Evolutionary conservation across 2,888 invertebrate species (phyloP), one percentile per base, ranked within the genome.

Genomic region (Deilephila elpenor): DNA sequence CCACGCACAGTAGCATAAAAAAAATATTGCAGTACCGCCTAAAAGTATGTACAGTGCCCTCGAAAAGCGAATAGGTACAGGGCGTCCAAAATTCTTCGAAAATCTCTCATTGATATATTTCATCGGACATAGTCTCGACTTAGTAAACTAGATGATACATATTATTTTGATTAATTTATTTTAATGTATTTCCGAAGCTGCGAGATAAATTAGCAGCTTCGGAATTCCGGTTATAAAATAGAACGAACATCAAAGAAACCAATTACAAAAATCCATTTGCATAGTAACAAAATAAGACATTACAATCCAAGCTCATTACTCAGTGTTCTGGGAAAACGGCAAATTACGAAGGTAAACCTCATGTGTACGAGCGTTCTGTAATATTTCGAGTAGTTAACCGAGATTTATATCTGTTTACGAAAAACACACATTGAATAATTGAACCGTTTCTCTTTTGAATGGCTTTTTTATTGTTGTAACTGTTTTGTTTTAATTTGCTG

Each of bases 301-400:
- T 56, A 56, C 56, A 56, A 56, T 56, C 14, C n/a, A n/a, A 20
- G 34, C 25, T 71, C 53, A 53, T 61, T 77, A 78, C 77, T 60
- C 76, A 67, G 71, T 81, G 85, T 89, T 88, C 90, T 89, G 90
- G 83, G 92, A 91, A 92, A 88, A 89, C 81, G 80, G 85, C 90
- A 87, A 90, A 92, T 91, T 91, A 90, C 84, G 86, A 91, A 90
- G 89, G 86, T 86, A 83, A 89, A 89, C 91, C 81, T 86, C 80
- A 83, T 74, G 80, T 80, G 86, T 86, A 86, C 78, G 78, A 73
- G 77, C 77, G 77, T 79, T 75, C 77, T 86, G 83, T 78, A 85
- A 87, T 82, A 82, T 86, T 84, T 87, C 80, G 80, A 86, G 81
- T 84, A 86, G 81, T 84, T 84, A 78, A 78, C 78, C 75, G 75